Conservation (phyloP, 2,888 invertebrate genomes). For the Sarcophaga variegata region DNA sequence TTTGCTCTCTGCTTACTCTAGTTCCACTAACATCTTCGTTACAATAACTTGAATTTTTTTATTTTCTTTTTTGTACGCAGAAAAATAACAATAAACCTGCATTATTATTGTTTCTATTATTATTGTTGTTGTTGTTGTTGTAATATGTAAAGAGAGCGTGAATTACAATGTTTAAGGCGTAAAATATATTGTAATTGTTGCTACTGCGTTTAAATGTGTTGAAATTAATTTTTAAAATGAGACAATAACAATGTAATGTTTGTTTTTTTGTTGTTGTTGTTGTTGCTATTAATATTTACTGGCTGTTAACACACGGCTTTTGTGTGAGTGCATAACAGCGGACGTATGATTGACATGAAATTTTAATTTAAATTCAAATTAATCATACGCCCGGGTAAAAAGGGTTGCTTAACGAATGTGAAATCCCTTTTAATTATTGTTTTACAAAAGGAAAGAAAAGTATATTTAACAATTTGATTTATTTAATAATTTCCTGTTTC, state of each 20-base stretch:
- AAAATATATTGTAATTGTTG: background rate
- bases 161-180: constrained; percentile 30
- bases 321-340: background rate
- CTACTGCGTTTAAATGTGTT: constrained; percentile 37
- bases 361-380: background rate
- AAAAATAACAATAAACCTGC: background rate
- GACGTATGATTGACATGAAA: constrained; percentile 20
- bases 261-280: background rate
- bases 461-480: too few species aligned
- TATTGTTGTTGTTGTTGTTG: background rate
- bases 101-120: background rate
- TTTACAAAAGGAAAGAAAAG: too few species aligned
- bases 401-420: background rate
- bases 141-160: background rate
- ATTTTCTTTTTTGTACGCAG: too few species aligned
- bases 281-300: background rate
- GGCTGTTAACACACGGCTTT: background rate
- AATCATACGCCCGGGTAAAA: background rate
- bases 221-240: background rate
- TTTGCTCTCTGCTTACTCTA: background rate
- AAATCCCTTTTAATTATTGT: background rate
- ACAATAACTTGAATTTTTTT: too few species aligned
- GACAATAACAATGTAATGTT: background rate
- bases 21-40: too few species aligned
- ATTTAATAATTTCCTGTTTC: too few species aligned